phyloP scores from a whole-genome alignment of 1,140 invertebrate species.

The Stegodyphus mimosarum region DNA sequence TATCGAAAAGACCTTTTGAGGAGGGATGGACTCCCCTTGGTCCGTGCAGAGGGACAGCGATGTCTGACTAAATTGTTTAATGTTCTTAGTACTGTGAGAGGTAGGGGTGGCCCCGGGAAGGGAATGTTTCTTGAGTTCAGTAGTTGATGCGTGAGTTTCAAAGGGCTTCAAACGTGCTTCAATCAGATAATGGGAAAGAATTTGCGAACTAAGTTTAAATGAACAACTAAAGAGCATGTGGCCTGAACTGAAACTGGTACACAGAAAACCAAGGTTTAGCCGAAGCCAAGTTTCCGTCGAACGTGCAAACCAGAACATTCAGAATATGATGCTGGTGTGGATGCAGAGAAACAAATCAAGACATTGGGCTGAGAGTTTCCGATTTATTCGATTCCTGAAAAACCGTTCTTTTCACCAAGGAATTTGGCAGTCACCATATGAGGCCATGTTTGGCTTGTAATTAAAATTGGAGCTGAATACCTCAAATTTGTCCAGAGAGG shows the following conservation, averaged over 20 bases:
- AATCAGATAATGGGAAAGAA: constrained; percentile 32
- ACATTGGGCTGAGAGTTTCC: constrained; percentile 8
- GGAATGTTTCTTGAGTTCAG: too few species aligned
- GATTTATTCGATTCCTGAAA: constrained; percentile 37
- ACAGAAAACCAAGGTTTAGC: constrained; percentile 23
- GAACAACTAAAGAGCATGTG: background rate
- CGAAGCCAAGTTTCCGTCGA: constrained; percentile 37
- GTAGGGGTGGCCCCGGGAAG: too few species aligned
- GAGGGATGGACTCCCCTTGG: too few species aligned
- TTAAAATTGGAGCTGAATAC: constrained; percentile 5
- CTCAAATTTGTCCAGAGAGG: constrained; percentile 19
- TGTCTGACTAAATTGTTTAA: too few species aligned
- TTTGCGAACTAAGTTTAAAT: constrained; percentile 28
- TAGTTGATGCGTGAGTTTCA: too few species aligned
- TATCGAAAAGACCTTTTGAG: too few species aligned
- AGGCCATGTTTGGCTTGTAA: constrained; percentile 26
- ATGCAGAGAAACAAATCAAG: constrained; percentile 23
- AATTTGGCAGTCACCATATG: constrained; percentile 1
- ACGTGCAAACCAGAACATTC: constrained; percentile 16
- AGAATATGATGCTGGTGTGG: constrained; percentile 24
- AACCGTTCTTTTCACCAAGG: constrained; percentile 30
- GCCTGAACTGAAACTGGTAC: constrained; percentile 33
- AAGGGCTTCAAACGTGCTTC: background rate
- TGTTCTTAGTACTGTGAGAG: too few species aligned
- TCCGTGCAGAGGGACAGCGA: too few species aligned